Evolutionary conservation across 2,888 invertebrate species (phyloP).

Genomic region (Luperina testacea): DNA sequence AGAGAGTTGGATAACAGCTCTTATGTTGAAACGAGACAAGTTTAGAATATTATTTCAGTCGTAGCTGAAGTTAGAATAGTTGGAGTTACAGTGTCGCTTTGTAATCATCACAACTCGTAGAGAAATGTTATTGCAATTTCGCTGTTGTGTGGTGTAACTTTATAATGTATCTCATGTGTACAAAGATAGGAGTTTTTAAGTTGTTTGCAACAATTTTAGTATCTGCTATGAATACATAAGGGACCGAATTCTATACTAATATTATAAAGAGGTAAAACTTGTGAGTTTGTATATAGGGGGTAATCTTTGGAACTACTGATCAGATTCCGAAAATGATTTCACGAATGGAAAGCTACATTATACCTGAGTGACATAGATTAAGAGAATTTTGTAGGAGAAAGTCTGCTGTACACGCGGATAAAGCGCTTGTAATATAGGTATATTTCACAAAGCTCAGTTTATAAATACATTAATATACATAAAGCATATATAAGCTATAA

Average conservation of each 20-base stretch:
- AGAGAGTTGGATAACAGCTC: conserved; percentile 33
- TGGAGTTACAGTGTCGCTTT: conserved; percentile 48
- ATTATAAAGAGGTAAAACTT: neutral
- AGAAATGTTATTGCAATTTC: conserved; percentile 50
- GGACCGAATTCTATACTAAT: neutral
- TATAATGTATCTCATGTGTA: conserved; percentile 30
- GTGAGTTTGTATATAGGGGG: neutral
- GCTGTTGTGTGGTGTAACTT: conserved; percentile 10
- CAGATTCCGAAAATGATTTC: neutral
- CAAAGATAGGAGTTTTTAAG: neutral
- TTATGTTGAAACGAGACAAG: conserved; percentile 43
- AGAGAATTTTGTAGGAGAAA: neutral
- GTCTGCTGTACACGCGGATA: too few relatives aligned
- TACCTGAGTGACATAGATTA: neutral
- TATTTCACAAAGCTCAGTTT: neutral
- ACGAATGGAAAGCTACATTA: neutral
- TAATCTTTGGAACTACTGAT: neutral
- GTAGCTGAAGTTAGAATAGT: conserved; percentile 48
- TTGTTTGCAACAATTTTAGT: conserved; percentile 8
- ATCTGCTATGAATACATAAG: neutral
- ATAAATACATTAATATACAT: neutral
- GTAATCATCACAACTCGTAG: conserved; percentile 40
- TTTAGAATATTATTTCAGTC: conserved; percentile 54
- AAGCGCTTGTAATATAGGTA: too few relatives aligned
- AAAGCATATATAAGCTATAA: neutral